Evolutionary conservation across 2,113 vertebrate genomes (phyloP), one percentile per base, ranked within the genome.

Genomic region (Sterrhoptilus dennistouni): DNA sequence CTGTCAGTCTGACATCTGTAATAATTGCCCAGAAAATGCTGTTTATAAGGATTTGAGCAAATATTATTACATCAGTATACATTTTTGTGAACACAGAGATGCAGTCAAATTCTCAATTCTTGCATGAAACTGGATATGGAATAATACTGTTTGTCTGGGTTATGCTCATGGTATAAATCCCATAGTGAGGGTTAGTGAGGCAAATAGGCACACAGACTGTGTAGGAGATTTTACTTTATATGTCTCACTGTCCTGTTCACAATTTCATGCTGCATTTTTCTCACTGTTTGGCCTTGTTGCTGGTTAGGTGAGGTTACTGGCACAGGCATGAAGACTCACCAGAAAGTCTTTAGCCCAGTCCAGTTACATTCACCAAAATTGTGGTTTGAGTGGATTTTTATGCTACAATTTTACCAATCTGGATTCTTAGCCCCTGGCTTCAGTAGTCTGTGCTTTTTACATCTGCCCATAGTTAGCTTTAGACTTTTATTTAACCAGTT

Each of bases 71-170:
- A 44, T 12, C 31, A 75, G 18, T 9, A 52, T 64, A 76, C 8
- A 64, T 77, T 91, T 79, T 49, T 80, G 22, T 80, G 38, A 91
- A 68, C 9, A 44, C 6, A 64, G 52, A 87, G 60, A 84, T 52
- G 15, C 28, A 84, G 53, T 87, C 44, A 61, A 81, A 89, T 82
- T 79, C 57, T 95, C 49, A 64, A 13, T 79, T 87, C 53, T 53
- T 75, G 18, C 70, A 82, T 72, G 89, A 87, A 86, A 69, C 60
- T 87, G 79, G 78, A 91, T 92, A 33, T 85, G 49, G 65, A 78
- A 69, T 96, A 95, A 89, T 87, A 60, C 66, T 64, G 33, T 94
- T 95, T 96, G 72, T 91, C 69, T 91, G 83, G 60, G 77, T 84
- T 89, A 70, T 71, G 87, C 70, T 96, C 36, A 66, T 63, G 60